These are phyloP conservation scores for Decapterus maruadsi DNA, from an alignment of 2,797 vertebrate species.

Conservation along the genomic window DNA sequence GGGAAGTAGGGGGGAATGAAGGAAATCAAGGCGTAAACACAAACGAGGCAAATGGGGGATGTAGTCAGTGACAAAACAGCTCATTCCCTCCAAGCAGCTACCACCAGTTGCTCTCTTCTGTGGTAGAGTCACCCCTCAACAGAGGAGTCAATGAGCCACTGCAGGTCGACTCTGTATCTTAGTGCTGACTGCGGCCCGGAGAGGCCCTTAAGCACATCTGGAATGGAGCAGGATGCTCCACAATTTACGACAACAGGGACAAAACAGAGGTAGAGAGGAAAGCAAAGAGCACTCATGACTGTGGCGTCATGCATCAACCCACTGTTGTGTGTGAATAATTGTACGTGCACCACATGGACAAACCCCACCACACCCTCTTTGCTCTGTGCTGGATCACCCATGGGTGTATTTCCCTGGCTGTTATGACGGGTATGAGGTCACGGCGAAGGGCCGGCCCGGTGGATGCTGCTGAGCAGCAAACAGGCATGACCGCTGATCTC, in stretches of 20 bases:
- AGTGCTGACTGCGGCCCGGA: conserved; percentile 51
- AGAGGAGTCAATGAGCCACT: conserved; percentile 32
- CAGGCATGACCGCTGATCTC: conserved; percentile 55
- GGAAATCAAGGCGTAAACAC: conserved; percentile 18
- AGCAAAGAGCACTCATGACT: not conserved
- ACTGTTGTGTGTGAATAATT: conserved; percentile 39
- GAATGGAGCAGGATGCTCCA: conserved; percentile 60
- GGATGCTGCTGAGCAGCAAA: conserved; percentile 48
- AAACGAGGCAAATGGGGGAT: not conserved
- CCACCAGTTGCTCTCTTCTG: not conserved
- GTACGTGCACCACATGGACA: conserved; percentile 37
- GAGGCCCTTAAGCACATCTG: conserved; percentile 80
- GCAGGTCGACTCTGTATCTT: conserved; percentile 27
- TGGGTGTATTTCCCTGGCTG: conserved; percentile 38
- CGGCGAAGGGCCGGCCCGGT: conserved; percentile 18
- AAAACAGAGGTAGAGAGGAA: conserved; percentile 30
- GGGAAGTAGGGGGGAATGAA: conserved; percentile 1
- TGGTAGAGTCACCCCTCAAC: conserved; percentile 26
- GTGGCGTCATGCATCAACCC: conserved; percentile 27
- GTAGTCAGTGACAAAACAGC: not conserved
- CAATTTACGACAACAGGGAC: conserved; percentile 73
- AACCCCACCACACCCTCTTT: conserved; percentile 44
- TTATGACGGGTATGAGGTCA: conserved; percentile 65
- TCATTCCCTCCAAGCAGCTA: not conserved
- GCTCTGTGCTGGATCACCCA: conserved; percentile 41